Conservation (phyloP, 92 coral and sea anemone species). For the Meandrina meandrites region DNA sequence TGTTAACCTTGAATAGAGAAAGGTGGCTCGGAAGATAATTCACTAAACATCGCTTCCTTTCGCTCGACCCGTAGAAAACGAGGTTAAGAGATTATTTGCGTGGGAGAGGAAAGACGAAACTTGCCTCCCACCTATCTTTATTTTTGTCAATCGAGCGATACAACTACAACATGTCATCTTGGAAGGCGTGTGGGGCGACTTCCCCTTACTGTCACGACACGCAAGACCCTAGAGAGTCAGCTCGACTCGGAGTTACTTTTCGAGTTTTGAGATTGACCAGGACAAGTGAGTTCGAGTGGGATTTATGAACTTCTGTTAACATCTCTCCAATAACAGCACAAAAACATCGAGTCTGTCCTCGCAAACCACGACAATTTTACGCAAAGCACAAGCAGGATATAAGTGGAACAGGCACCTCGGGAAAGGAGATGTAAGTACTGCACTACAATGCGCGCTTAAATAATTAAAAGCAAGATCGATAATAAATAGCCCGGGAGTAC, state of each 20-base stretch:
- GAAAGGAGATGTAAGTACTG: too few species aligned
- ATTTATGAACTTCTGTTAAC: neutral
- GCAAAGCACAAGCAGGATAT: neutral
- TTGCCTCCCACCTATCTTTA: neutral
- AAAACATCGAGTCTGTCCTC: neutral
- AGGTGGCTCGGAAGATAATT: constrained; percentile 11
- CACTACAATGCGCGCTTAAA: neutral
- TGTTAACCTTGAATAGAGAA: neutral
- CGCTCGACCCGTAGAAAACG: constrained; percentile 1
- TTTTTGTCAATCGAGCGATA: neutral
- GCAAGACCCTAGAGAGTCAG: neutral
- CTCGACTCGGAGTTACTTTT: neutral
- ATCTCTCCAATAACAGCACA: neutral
- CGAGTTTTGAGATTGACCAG: neutral
- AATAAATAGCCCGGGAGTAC: neutral
- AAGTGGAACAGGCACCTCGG: neutral
- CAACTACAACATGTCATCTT: too few species aligned
- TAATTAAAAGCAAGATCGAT: neutral
- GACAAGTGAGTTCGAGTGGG: neutral
- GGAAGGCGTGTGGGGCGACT: neutral
- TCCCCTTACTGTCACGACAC: neutral
- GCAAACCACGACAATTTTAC: neutral
- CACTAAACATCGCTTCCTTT: neutral
- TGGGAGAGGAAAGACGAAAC: neutral
- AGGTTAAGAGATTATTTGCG: neutral